Base-by-base conservation (phyloP, 2,113 vertebrate genomes). In the Protobothrops flavoviridis region DNA sequence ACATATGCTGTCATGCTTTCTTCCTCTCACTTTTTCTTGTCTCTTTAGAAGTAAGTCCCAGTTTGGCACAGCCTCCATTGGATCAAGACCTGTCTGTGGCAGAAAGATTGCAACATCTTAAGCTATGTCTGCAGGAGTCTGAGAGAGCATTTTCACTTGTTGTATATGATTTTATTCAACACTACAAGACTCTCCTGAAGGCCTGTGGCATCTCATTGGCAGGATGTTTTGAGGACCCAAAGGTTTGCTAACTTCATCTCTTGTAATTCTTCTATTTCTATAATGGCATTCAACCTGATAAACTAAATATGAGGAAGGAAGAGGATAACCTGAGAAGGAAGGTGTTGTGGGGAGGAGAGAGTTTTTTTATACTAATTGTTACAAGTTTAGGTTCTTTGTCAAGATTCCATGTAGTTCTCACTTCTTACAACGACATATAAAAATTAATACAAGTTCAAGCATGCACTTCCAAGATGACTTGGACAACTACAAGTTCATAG, bases 191-290 rank as follows among this genome's bases (percentile, higher is more conserved):
- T 43, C 97, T 99, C 29, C 96, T 99, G 48, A 96, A 98, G 94
- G 98, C 99, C 93, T 99, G 99, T 96, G 98, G 97, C 61, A 96
- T 99, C 96, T 98, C 98, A 91, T 93, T 99, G 96, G 98, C 98
- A 92, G 98, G 98, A 94, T 97, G 91, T 90, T 99, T 98, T 96
- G 99, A 99, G 97, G 99, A 99, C 94, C 99, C 99, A 91, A 99
- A 99, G 99, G 99, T 99, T 92, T 94, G 95, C 94, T 52, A 92
- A 89, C 52, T 93, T 17, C 9, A 29, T 85, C 89, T 48, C 88
- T n/a, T 29, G 48, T 57, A 5, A 9, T 33, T 81, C 17, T 24
- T 43, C 4, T 26, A 15, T 81, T 23, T 92, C 21, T 64, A n/a
- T 87, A 87, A 45, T 52, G 21, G 43, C 43, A 86, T 15, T 43